Conservation (phyloP, 2,888 invertebrate species). For the Caenorhabditis becei region DNA sequence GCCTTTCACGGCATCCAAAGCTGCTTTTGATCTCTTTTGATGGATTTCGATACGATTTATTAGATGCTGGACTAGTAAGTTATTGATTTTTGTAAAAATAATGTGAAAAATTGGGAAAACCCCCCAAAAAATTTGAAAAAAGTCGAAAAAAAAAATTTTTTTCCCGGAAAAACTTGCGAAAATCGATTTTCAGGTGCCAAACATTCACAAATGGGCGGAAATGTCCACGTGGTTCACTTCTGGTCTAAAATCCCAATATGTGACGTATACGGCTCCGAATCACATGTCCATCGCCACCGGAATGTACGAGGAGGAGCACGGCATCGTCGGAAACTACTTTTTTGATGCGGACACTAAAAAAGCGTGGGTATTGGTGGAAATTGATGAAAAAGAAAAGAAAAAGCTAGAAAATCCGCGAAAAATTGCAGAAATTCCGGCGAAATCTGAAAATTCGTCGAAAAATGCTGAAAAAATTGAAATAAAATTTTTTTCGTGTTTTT, state of each 20-base stretch:
- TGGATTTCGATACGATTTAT: constrained; percentile 71
- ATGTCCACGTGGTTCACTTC: constrained; percentile 67
- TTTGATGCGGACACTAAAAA: constrained; percentile 66
- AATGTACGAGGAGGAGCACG: constrained; percentile 69
- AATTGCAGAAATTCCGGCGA: no score
- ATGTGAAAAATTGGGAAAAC: background rate
- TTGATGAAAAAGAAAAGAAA: no score
- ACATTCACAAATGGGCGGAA: constrained; percentile 67
- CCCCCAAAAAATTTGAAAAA: no score
- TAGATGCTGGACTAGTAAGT: constrained; percentile 65
- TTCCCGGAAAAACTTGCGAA: constrained; percentile 13
- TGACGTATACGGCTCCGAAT: constrained; percentile 72
- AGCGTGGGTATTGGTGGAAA: no score
- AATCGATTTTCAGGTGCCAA: constrained; percentile 60
- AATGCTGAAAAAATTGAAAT: background rate
- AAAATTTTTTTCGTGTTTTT: no score
- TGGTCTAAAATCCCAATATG: constrained; percentile 67
- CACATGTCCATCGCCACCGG: constrained; percentile 73
- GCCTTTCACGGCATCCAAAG: constrained; percentile 62
- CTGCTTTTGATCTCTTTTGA: constrained; percentile 71
- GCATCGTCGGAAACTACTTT: constrained; percentile 73
- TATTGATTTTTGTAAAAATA: background rate
- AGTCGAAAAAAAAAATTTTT: background rate
- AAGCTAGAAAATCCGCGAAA: background rate
- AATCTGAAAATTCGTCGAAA: background rate